Conservation (phyloP, 2,113 vertebrate species). For the Delphinapterus leucas region DNA sequence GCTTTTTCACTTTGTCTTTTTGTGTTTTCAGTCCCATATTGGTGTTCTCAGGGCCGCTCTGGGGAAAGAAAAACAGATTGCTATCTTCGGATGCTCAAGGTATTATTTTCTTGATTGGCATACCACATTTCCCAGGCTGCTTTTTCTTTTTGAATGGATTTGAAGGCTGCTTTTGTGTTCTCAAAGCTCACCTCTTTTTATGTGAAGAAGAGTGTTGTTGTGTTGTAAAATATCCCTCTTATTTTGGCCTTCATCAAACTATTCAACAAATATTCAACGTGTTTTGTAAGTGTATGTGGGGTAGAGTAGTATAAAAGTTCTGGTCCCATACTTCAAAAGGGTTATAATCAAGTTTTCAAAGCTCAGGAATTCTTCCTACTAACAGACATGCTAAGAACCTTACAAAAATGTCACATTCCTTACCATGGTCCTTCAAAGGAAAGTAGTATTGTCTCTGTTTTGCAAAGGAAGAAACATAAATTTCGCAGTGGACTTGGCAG, state of each 20-base stretch:
- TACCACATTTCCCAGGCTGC: background rate
- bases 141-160: conserved; percentile 24
- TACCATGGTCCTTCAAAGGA: background rate
- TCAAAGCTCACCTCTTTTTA: background rate
- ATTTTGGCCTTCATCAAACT: background rate
- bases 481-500: background rate
- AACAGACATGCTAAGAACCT: background rate
- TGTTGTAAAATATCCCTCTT: background rate
- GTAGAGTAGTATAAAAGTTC: background rate
- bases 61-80: background rate
- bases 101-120: conserved; percentile 4
- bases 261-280: background rate
- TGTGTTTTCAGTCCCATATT: background rate
- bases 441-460: background rate
- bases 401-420: background rate
- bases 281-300: background rate
- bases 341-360: background rate
- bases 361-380: background rate
- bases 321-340: background rate
- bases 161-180: background rate
- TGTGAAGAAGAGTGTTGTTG: background rate
- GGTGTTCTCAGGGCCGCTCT: background rate
- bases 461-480: background rate
- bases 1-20: background rate
- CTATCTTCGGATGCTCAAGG: background rate